Evolutionary conservation across 2,888 invertebrate species (phyloP), one percentile per base, ranked within the genome.

Genomic region (Nudaria mundana): DNA sequence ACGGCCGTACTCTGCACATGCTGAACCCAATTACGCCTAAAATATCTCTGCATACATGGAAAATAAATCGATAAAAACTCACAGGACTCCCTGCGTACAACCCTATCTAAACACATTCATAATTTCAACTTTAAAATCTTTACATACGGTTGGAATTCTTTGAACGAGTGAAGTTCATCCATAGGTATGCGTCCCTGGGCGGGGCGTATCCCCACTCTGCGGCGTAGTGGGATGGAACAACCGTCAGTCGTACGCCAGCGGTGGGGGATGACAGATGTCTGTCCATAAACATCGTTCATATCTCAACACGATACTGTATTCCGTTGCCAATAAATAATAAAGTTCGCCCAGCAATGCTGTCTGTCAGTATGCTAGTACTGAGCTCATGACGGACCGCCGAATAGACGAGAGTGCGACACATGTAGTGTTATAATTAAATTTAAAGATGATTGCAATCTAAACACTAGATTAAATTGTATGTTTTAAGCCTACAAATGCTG

Each of bases 181-280:
- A 45, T 56, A 51, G 56, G 54, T 60, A 58, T 58, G 59, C 55
- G 56, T 44, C 40, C 46, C 37, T 62, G 62, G 77, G 77, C 72
- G 76, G 64, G 35, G 65, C 65, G 44, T 56, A 42, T 53, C 70
- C 70, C 75, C 71, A 55, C 71, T 54, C 51, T 28, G 6, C 16
- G 15, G 7, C n/a, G 16, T 30, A 22, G 50, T 58, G 65, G 78
- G 83, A 80, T 71, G 77, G 77, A 64, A 60, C 70, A 48, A 51
- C 51, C 66, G 77, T 67, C 83, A 86, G 83, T 85, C 67, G 63
- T 34, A 42, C 49, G 23, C 52, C 56, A 44, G 72, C 79, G 68
- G 85, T 81, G 84, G 85, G 85, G 85, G 80, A 70, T 81, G 87
- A 87, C 74, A 71, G 84, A 87, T 86, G 84, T 75, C 59, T 59